A percentile compares a stretch with the other conserved stretches of the same genome.
These are phyloP conservation scores for Ameiurus melas DNA, from an alignment of 2,113 vertebrate species.

Conservation along the genomic window DNA sequence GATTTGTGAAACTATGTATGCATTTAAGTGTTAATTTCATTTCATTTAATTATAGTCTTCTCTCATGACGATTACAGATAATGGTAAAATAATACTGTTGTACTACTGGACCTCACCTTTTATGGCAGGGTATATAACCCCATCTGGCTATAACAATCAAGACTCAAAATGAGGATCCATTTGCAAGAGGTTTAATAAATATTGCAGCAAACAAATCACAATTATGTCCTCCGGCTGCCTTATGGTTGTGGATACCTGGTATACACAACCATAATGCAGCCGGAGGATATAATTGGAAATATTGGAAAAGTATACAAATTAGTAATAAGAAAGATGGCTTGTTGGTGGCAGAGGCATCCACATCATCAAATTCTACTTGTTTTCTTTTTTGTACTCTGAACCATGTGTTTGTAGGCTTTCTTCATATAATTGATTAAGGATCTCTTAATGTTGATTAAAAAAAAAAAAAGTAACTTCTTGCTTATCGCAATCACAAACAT, in stretches of 20 bases:
- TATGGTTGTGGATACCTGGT: too few species aligned
- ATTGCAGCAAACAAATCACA: too few species aligned
- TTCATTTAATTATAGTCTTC: background rate
- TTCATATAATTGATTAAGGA: background rate
- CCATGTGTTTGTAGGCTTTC: background rate
- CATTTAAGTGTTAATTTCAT: too few species aligned
- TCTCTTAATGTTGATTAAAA: background rate
- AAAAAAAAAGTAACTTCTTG: background rate
- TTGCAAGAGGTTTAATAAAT: too few species aligned
- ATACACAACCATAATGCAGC: too few species aligned
- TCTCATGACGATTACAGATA: background rate
- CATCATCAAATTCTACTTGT: background rate
- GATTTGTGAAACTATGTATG: too few species aligned
- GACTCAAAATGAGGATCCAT: too few species aligned
- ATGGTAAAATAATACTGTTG: background rate
- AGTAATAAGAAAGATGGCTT: background rate
- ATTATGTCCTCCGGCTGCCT: too few species aligned
- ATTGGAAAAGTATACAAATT: background rate
- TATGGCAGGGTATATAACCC: background rate
- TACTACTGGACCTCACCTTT: background rate
- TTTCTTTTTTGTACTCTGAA: background rate
- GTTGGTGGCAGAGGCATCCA: background rate
- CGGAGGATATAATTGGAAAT: too few species aligned
- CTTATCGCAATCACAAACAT: background rate
- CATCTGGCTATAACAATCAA: too few species aligned